Evolutionary conservation across 1,140 invertebrate genomes (phyloP), one percentile per base, ranked within the genome.

Genomic region (Papilio xuthus): DNA sequence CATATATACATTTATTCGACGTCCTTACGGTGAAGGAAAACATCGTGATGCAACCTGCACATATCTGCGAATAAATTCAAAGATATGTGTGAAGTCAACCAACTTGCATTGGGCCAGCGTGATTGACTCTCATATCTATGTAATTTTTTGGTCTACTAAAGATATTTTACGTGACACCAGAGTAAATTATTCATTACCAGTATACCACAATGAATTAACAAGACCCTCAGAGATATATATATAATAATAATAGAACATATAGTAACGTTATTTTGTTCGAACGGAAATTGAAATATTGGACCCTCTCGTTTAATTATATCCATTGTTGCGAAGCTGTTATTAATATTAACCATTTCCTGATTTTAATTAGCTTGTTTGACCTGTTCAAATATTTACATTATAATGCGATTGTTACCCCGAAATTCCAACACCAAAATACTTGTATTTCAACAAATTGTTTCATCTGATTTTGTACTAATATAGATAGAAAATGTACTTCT

Each of bases 261-360:
- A 23, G 20, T 28, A 63, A 2, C 13, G 26, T 32, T 63, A 32
- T 63, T 63, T 63, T 23, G 26, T 12, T 63, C 8, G 60, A 28
- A 28, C 26, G 60, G 60, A 63, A 63, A 63, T 63, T 63, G 60
- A 63, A 63, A 63, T 63, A 26, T 63, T 32, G 60, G 26, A 4
- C 6, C 26, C 8, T 28, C 60, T 28, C 60, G 26, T 63, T 26
- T 63, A 63, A 63, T 63, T 63, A 63, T 28, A 32, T 60, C 23
- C 23, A 63, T 28, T 63, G 28, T 63, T 63, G 26, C 60, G 26
- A 63, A 63, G 23, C 60, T 26, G 13, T 63, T 63, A 63, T 15
- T 63, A 63, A 60, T 60, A 60, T 26, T 60, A 23, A 63, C 4
- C 12, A 63, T 63, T 63, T 32, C 23, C 60, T 63, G 23, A 1